Evolutionary conservation across 2,888 invertebrate species (phyloP), one percentile per base, ranked within the genome.

Genomic region (Yponomeuta sedellus): DNA sequence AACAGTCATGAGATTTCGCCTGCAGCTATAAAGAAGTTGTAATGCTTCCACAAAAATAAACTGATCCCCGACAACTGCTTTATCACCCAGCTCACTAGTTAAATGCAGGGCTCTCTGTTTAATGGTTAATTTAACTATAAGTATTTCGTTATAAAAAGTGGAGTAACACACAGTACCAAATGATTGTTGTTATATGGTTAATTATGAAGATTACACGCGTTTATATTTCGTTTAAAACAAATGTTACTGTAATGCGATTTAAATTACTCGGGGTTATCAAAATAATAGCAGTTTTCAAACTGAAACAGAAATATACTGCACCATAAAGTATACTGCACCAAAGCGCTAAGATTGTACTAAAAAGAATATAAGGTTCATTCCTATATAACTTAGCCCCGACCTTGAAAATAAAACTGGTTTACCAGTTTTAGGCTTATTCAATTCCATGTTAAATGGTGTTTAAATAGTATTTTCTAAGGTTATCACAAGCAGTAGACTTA

Each of bases 1-100:
- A 69, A 74, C 77, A 79, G 81, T 85, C 79, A 86, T 82, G 79
- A 77, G 77, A 80, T 82, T 74, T 77, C 69, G 86, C 88, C 86
- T 71, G 68, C 71, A 83, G 88, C 81, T 71, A 78, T 75, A 77
- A 77, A 77, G 76, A 70, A 71, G 72, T 70, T 69, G 71, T 67
- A 67, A 65, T 61, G 64, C 19, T 22, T 56, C 61, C 28, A 61
- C 61, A 61, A 61, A 61, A 61, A 61, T 61, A 28, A 61, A 61
- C 20, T 25, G 61, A n/a, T 22, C 61, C n/a, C 28, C n/a, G 10
- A 0, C 20, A 19, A 58, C 58, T 20, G 20, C 58, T 58, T 58
- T 58, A 58, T n/a, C 8, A 22, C 20, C 10, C 8, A 64, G 22
- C 72, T 77, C 52, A 80, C 83, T 70, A 44, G 28, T 65, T 75